Base-by-base conservation (phyloP, 2,888 invertebrate genomes). In the Merodon equestris region DNA sequence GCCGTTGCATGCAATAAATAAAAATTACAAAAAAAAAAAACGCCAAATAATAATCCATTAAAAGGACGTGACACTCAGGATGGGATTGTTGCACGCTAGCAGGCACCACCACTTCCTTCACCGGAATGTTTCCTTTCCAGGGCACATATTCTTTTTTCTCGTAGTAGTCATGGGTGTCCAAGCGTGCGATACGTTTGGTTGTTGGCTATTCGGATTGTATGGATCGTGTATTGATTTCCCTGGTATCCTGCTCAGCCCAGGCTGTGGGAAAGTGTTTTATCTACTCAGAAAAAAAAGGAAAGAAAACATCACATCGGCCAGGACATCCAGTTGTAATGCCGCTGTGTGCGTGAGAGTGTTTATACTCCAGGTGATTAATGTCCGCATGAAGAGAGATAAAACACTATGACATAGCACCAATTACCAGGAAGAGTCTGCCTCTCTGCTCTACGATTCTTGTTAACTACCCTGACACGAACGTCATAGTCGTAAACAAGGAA, bases 11-110 rank as follows among this genome's bases (percentile, higher is more conserved):
- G 40, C 60, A 54, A 60, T 47, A 53, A 60, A 54, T 19, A 61
- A 48, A 47, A 61, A 61, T 40, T 38, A 70, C 27, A 27, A 7
- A 27, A 7, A 27, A 27, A 27, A 7, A 7, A 70, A 61, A 27
- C 17, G 40, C 27, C 40, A 54, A 61, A 70, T 70, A 61, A 61
- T 70, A 70, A 70, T 58, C 58, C 68, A 58, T 68, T 68, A 68
- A 58, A 51, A 44, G 57, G 50, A 70, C 70, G 61, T 70, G 70
- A 61, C 70, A 47, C 27, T 53, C 53, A 48, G 47, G 27, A 61
- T 47, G 15, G 60, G 47, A 47, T 47, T 60, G 54, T 27, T 53
- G 58, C 51, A 44, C 42, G n/a, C 14, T 12, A 7, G 36, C 15
- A 12, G 40, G n/a, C 9, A 44, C 34, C 36, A 2, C 42, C 44